Percentiles rank a stretch among this genome's conserved stretches.
Conservation (phyloP, 2,113 vertebrate genomes). For the Barnardius zonarius region DNA sequence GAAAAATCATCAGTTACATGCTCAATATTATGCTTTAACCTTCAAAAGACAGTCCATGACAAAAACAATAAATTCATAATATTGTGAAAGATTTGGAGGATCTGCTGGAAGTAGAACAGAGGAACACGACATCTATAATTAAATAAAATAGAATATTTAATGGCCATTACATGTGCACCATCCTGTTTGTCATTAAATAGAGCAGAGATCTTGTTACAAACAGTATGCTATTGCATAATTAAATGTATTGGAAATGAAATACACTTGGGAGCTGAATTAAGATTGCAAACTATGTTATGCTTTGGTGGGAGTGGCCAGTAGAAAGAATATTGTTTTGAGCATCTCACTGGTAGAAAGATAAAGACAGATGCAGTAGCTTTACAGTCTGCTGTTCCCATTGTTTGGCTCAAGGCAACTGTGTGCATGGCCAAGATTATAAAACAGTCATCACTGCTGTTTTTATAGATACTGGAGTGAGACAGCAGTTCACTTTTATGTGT, state of each 20-base stretch:
- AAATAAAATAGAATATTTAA: conserved; percentile 28
- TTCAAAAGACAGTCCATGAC: not conserved
- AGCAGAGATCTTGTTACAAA: conserved; percentile 25
- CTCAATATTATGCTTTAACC: not conserved
- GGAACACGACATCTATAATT: conserved; percentile 11
- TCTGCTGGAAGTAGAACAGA: conserved; percentile 4
- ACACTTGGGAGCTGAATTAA: not conserved
- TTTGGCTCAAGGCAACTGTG: not conserved
- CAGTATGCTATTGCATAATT: conserved; percentile 13
- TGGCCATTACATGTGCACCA: not conserved
- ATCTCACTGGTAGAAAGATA: not conserved
- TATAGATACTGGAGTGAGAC: not conserved
- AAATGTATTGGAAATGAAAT: conserved; percentile 33
- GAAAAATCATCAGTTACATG: not conserved
- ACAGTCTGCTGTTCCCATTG: not conserved
- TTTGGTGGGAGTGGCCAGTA: not conserved
- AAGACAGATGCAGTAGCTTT: not conserved
- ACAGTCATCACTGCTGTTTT: not conserved
- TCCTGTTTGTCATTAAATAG: conserved; percentile 29
- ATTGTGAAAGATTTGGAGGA: not conserved
- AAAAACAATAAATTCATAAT: not conserved
- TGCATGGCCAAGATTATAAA: not conserved
- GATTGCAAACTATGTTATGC: not conserved
- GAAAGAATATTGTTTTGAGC: not conserved
- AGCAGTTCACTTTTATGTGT: not conserved